Percentiles rank a stretch among this genome's conserved stretches.
phyloP scores from a whole-genome alignment of 1,140 invertebrate genomes.

The Nixonia krombeini region DNA sequence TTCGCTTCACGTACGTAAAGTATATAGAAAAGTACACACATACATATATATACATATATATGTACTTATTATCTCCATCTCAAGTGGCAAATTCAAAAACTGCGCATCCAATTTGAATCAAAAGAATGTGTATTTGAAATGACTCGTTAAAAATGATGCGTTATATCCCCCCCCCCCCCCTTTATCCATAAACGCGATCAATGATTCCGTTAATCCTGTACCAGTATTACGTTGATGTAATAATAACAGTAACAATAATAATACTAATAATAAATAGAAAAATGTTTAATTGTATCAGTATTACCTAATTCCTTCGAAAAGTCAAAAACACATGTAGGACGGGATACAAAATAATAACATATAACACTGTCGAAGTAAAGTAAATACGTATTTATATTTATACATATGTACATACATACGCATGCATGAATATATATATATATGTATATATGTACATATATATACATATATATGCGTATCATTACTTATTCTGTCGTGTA shows the following conservation, averaged over 20 bases:
- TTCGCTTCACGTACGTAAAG: conserved; percentile 10
- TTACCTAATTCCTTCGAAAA: no score
- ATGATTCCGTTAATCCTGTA: conserved; percentile 64
- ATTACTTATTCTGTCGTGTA: conserved; percentile 67
- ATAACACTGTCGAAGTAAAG: no score
- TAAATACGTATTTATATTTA: no score
- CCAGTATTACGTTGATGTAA: conserved; percentile 66
- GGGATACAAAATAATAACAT: no score
- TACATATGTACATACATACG: neutral
- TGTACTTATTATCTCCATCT: neutral
- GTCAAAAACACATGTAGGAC: no score
- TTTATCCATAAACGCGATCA: conserved; percentile 58
- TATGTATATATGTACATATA: conserved; percentile 4
- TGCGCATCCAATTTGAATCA: no score
- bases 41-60: conserved; percentile 7
- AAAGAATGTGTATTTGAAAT: no score
- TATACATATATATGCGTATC: conserved; percentile 60
- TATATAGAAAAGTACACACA: conserved; percentile 9
- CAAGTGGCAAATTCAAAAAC: no score
- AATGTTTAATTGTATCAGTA: conserved; percentile 41
- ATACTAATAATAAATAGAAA: conserved; percentile 59
- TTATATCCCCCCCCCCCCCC: conserved; percentile 17
- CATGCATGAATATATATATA: no score
- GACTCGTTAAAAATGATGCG: no score
- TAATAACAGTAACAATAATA: no score